Conservation (phyloP, 2,888 invertebrate species). For the Macrostomum cliftonense region DNA sequence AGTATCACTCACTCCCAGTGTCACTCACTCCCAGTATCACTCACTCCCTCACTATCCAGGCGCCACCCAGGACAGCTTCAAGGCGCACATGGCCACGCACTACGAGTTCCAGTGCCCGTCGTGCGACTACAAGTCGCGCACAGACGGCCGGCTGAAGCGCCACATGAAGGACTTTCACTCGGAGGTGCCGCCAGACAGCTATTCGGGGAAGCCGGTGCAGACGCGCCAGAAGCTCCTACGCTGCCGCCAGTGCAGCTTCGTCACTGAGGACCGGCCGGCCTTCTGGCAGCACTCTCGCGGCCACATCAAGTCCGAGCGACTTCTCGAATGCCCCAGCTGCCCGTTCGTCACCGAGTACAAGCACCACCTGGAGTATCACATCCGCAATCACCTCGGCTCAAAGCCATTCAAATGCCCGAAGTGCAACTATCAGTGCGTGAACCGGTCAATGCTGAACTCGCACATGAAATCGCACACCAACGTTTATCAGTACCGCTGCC, state of each 20-base stretch:
- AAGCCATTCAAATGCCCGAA: slow-evolving; percentile 84
- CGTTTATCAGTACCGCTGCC: slow-evolving; percentile 81
- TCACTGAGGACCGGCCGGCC: slow-evolving; percentile 48
- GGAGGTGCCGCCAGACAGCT: slow-evolving; percentile 29
- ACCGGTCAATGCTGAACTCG: slow-evolving; percentile 79
- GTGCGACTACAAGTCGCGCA: slow-evolving; percentile 43
- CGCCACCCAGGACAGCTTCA: slow-evolving; percentile 37
- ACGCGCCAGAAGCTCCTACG: slow-evolving; percentile 53
- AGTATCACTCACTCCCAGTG: too few relatives aligned
- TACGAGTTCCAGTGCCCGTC: slow-evolving; percentile 42
- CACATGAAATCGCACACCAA: slow-evolving; percentile 91
- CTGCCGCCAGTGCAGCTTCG: slow-evolving; percentile 74
- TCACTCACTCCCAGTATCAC: too few relatives aligned
- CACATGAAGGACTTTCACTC: slow-evolving; percentile 43
- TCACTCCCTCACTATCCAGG: slow-evolving; percentile 17
- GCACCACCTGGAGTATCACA: slow-evolving; percentile 87
- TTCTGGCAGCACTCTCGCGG: slow-evolving; percentile 73
- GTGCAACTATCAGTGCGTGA: slow-evolving; percentile 45
- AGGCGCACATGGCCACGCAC: slow-evolving; percentile 43
- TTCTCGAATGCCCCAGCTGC: slow-evolving; percentile 71
- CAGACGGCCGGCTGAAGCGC: slow-evolving; percentile 42
- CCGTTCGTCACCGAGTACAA: slow-evolving; percentile 96
- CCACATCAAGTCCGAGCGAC: slow-evolving; percentile 81
- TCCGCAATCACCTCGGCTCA: slow-evolving; percentile 75
- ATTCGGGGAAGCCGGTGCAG: slow-evolving; percentile 23